Conservation (phyloP, 2,888 invertebrate species). For the Nephrotoma guestfalica region DNA sequence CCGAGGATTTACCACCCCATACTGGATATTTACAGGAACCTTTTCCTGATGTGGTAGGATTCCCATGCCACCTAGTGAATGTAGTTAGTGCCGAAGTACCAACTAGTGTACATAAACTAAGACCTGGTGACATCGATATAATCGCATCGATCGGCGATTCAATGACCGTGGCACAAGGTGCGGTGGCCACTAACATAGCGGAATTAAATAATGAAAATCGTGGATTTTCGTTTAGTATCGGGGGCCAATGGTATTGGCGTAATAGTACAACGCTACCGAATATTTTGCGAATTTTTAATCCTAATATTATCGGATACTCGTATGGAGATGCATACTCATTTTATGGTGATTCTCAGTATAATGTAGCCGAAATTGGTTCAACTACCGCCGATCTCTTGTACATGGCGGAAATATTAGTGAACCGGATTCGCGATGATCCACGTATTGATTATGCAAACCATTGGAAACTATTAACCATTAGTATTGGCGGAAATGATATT, state of each 20-base stretch:
- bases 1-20: not conserved
- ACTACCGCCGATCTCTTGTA: conserved; percentile 35
- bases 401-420: conserved; percentile 36
- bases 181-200: conserved; percentile 27
- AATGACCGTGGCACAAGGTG: conserved; percentile 35
- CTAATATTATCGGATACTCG: conserved; percentile 40
- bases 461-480: conserved; percentile 53
- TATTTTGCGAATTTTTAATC: conserved; percentile 41
- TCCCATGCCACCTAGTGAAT: conserved; percentile 21
- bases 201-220: conserved; percentile 30
- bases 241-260: conserved; percentile 33
- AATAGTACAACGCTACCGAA: conserved; percentile 35
- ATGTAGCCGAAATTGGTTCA: conserved; percentile 38
- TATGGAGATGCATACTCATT: conserved; percentile 28
- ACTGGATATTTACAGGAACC: conserved; percentile 13
- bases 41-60: conserved; percentile 15
- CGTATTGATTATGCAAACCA: conserved; percentile 33
- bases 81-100: conserved; percentile 23
- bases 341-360: conserved; percentile 33
- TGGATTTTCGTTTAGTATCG: conserved; percentile 29
- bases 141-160: conserved; percentile 40
- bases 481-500: conserved; percentile 38
- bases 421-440: conserved; percentile 33
- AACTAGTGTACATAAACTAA: conserved; percentile 33
- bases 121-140: conserved; percentile 40